Evolutionary conservation across 2,113 vertebrate species (phyloP), one percentile per base, ranked within the genome.

Genomic region (Parotia lawesii): DNA sequence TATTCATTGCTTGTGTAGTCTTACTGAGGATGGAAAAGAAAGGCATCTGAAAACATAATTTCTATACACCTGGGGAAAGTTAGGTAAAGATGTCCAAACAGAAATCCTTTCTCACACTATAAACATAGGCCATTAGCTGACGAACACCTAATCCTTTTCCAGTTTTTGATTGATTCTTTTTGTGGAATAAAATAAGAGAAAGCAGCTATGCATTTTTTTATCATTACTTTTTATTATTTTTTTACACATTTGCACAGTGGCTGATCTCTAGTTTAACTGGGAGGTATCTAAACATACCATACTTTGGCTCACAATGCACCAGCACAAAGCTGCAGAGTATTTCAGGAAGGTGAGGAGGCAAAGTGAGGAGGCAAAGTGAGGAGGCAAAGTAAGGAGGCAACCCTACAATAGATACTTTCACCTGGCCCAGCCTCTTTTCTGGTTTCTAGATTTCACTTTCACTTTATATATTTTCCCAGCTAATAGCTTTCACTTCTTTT

Each of bases 141-240:
- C n/a, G 20, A 81, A 79, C 4, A 61, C 10, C n/a, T 91, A 84
- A 51, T 42, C 25, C 9, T 82, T 75, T 54, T 53, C 54, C 24
- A 42, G 5, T 23, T 47, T 65, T 40, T 64, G 16, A 42, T 17
- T 37, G 5, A 51, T 72, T 71, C 18, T n/a, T 77, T 89, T 62
- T 10, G 25, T 72, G 51, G 75, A 90, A 90, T 27, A 93, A 93
- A 95, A 51, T 83, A 60, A 92, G 25, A 92, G 75, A 87, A 91
- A 87, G 60, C 15, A 44, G 51, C 48, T 74, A 47, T 56, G 25
- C 11, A 18, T 20, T 31, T 37, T 47, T 54, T 57, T 5, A 48
- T 65, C 11, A 47, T 51, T 31, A 8, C 20, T 50, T 69, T 85
- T 94, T 88, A 47, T 91, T 92, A 1, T 40, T 85, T 82, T 72